Evolutionary conservation across 2,113 vertebrate species (phyloP).

Genomic region (Sorex fumeus): DNA sequence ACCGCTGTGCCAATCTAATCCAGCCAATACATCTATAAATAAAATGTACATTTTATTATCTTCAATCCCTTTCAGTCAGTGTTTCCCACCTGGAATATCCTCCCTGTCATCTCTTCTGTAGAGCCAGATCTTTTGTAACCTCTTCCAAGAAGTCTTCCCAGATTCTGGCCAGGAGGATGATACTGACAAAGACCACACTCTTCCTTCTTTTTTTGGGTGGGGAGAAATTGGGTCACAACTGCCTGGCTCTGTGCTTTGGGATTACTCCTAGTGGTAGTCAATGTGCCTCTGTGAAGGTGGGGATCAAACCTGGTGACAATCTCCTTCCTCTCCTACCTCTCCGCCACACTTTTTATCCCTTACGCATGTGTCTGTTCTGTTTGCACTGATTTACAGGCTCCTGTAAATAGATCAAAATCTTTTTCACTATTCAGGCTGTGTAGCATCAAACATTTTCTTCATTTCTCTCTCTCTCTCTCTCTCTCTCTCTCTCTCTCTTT

Average conservation of each 20-base stretch:
- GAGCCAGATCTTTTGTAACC: neutral
- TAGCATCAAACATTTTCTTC: too few species aligned
- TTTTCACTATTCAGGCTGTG: neutral
- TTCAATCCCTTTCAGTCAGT: neutral
- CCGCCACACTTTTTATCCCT: too few species aligned
- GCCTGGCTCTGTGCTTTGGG: too few species aligned
- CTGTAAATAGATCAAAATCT: neutral
- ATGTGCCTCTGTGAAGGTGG: neutral
- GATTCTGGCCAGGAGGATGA: neutral
- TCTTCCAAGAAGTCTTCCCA: conserved; percentile 37
- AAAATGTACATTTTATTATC: neutral
- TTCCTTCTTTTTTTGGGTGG: neutral
- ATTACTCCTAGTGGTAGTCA: neutral
- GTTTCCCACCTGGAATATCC: neutral
- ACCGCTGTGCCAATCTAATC: too few species aligned
- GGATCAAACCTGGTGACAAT: too few species aligned
- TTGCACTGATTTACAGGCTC: neutral
- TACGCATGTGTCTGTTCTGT: too few species aligned
- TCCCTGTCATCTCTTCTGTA: neutral
- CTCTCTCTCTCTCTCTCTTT: too few species aligned
- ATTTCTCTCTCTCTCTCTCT: too few species aligned
- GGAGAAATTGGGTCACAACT: too few species aligned
- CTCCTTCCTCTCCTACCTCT: too few species aligned
- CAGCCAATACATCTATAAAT: neutral
- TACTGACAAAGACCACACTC: neutral